phyloP scores from a whole-genome alignment of 2,888 invertebrate genomes.

The Eristalinus aeneus region DNA sequence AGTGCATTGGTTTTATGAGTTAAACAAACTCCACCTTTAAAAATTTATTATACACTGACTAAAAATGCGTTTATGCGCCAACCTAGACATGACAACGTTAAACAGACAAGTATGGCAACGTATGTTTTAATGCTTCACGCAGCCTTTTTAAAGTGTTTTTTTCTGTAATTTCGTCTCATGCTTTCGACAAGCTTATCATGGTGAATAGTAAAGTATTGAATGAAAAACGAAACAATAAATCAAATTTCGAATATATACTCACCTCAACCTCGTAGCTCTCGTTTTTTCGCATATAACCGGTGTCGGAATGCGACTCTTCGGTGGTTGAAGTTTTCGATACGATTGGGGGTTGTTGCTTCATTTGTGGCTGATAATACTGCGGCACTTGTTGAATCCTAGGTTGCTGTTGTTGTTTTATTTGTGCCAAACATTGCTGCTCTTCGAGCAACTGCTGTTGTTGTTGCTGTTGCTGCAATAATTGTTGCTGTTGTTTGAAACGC shows the following conservation, averaged over 20 bases:
- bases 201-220: not conserved
- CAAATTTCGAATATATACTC: conserved; percentile 23
- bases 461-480: conserved; percentile 56
- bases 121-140: too few species aligned
- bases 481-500: conserved; percentile 54
- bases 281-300: conserved; percentile 68
- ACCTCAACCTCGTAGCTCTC: conserved; percentile 72
- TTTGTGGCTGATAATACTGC: not conserved
- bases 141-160: too few species aligned
- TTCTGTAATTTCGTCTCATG: not conserved
- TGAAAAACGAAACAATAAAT: not conserved
- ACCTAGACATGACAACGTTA: too few species aligned
- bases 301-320: conserved; percentile 72
- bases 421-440: conserved; percentile 16
- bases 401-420: conserved; percentile 25
- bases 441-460: conserved; percentile 48
- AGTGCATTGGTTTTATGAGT: too few species aligned
- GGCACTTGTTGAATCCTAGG: not conserved
- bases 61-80: too few species aligned
- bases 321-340: conserved; percentile 44
- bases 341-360: conserved; percentile 35
- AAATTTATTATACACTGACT: too few species aligned
- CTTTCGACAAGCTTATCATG: not conserved
- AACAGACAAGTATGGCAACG: too few species aligned
- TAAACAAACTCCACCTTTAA: too few species aligned